phyloP scores from a whole-genome alignment of 1,140 invertebrate genomes.

The Cephus cinctus region DNA sequence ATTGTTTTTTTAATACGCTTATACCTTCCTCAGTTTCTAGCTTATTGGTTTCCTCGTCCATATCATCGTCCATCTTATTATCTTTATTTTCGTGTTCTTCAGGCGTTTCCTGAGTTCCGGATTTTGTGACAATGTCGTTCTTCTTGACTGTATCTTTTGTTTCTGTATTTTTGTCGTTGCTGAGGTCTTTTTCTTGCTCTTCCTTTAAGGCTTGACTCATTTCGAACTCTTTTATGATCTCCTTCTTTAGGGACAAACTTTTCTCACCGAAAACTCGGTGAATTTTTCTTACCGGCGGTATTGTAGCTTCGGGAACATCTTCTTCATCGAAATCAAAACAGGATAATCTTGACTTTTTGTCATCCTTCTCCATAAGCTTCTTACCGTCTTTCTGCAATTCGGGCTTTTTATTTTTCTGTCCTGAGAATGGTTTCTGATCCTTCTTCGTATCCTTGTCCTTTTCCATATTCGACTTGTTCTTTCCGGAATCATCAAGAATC shows the following conservation, averaged over 20 bases:
- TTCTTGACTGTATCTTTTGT: conserved; percentile 24
- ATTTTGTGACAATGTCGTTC: conserved; percentile 28
- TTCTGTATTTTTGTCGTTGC: conserved; percentile 18
- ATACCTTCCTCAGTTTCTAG: conserved; percentile 5
- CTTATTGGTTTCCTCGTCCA: conserved; percentile 17
- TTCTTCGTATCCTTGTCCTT: conserved; percentile 12
- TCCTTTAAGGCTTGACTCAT: conserved; percentile 46
- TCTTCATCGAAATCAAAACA: conserved; percentile 64
- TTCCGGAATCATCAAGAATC: background rate
- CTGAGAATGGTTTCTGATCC: conserved; percentile 26
- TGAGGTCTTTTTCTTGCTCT: conserved; percentile 16
- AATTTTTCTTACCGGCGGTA: conserved; percentile 55
- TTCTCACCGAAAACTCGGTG: conserved; percentile 47
- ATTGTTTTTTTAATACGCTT: conserved; percentile 7
- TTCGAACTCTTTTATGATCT: conserved; percentile 52
- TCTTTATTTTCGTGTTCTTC: conserved; percentile 1
- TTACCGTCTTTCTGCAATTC: conserved; percentile 32
- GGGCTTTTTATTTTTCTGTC: conserved; percentile 35
- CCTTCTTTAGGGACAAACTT: conserved; percentile 48
- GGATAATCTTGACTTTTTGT: conserved; percentile 51
- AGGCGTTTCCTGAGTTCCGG: conserved; percentile 11
- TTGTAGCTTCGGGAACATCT: conserved; percentile 47
- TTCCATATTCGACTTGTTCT: background rate
- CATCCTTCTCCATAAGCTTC: conserved; percentile 36
- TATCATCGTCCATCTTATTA: conserved; percentile 10